Evolutionary conservation across 2,797 vertebrate genomes (phyloP).

Genomic region (Pitangus sulphuratus): DNA sequence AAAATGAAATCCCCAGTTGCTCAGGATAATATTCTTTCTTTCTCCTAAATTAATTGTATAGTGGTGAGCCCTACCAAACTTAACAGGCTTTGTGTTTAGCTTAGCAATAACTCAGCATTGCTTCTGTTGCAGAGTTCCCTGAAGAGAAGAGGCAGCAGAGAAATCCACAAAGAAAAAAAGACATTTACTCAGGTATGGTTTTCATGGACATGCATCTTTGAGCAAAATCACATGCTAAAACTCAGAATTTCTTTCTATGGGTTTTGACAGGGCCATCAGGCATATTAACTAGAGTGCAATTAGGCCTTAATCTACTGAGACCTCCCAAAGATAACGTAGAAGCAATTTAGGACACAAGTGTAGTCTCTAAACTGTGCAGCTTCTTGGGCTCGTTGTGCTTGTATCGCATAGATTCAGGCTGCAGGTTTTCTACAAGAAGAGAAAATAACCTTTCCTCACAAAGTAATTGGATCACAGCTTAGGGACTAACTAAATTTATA

Average conservation of each 20-base stretch:
- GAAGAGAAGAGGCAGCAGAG: conserved; percentile 92
- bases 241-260: neutral
- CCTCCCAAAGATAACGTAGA: neutral
- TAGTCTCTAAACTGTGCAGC: neutral
- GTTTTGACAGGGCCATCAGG: neutral
- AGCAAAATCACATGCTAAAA: neutral
- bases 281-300: conserved; percentile 5
- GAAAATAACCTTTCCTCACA: conserved; percentile 41
- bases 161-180: conserved; percentile 95
- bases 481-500: conserved; percentile 21
- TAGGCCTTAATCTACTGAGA: conserved; percentile 27
- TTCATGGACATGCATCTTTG: neutral
- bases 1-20: neutral
- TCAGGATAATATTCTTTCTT: neutral
- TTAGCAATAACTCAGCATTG: conserved; percentile 13
- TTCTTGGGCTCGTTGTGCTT: neutral
- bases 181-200: conserved; percentile 85
- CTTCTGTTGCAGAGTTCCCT: conserved; percentile 85
- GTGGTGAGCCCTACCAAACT: neutral
- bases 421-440: conserved; percentile 2
- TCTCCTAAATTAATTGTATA: neutral
- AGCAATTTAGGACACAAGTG: neutral
- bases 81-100: neutral
- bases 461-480: neutral
- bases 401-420: neutral